Evolutionary conservation across 2,888 invertebrate genomes (phyloP), one percentile per base, ranked within the genome.

Genomic region (Thelaira solivaga): DNA sequence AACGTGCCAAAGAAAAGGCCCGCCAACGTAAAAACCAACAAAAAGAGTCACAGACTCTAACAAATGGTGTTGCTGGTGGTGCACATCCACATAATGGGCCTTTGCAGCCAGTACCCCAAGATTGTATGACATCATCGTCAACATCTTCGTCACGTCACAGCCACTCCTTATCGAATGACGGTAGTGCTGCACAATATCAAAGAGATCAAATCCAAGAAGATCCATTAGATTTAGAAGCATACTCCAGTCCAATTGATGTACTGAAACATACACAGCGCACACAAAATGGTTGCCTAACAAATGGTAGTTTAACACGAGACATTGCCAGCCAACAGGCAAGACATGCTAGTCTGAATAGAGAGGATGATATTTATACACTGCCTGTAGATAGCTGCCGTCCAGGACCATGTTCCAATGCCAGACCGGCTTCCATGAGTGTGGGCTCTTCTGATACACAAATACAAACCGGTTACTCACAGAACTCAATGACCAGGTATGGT

Each of bases 1-100:
- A 92, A 83, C 90, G 93, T 79, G 93, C 94, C 6, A 91, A 93
- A 82, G 94, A 94, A 84, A 90, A 92, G 82, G 94, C 94, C 11
- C 91, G 92, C 71, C 91, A 92, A 82, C 92, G 92, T 83, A 92
- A 92, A 26, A 90, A 90, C 81, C 90, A 89, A 80, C 88, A 86
- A 22, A 87, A 86, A 53, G 88, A 88, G 80, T 80, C 4, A 86
- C 69, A 64, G 49, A 31, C 43, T 31, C 43, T 18, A 49, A 45
- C 78, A 6, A 83, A 79, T 64, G 79, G 83, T n/a, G 75, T 18
- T 45, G 41, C 78, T 6, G 83, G 77, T 64, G 79, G 83, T n/a
- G 75, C 83, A 2, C 74, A 59, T n/a, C 10, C 41, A 0, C 87
- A 87, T 31, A 86, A 89, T 39, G 89, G 89, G 1, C 89, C 88